Conservation (phyloP, 1,140 invertebrate genomes). For the Platyscapa corneri region DNA sequence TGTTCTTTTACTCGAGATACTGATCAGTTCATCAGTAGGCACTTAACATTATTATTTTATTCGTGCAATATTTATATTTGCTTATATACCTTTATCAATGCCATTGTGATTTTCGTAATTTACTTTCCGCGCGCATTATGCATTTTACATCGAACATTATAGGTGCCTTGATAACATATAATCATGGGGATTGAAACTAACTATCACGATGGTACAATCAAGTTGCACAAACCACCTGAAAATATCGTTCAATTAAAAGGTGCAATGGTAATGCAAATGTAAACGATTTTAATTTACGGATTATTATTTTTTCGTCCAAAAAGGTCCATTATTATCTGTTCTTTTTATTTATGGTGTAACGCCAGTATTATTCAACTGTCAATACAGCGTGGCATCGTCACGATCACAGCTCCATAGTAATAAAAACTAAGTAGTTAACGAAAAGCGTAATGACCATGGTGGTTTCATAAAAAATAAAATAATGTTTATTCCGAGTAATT, state of each 20-base stretch:
- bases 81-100: background rate
- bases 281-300: constrained; percentile 10
- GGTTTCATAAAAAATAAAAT: constrained; percentile 59
- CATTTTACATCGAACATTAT: constrained; percentile 50
- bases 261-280: constrained; percentile 44
- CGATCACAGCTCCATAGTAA: constrained; percentile 59
- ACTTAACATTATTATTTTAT: background rate
- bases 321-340: constrained; percentile 1
- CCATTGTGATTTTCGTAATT: background rate
- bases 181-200: constrained; percentile 28
- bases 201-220: constrained; percentile 4
- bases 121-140: constrained; percentile 28
- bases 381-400: constrained; percentile 59
- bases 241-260: constrained; percentile 32
- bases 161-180: constrained; percentile 51
- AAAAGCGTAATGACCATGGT: constrained; percentile 64
- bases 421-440: constrained; percentile 53
- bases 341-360: constrained; percentile 33
- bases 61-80: constrained; percentile 21
- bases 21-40: background rate
- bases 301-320: background rate
- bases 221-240: constrained; percentile 23
- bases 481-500: constrained; percentile 32
- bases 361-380: constrained; percentile 67
- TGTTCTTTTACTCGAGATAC: background rate